Base-by-base conservation (phyloP, 2,888 invertebrate species). In the Oxytorus armatus region DNA sequence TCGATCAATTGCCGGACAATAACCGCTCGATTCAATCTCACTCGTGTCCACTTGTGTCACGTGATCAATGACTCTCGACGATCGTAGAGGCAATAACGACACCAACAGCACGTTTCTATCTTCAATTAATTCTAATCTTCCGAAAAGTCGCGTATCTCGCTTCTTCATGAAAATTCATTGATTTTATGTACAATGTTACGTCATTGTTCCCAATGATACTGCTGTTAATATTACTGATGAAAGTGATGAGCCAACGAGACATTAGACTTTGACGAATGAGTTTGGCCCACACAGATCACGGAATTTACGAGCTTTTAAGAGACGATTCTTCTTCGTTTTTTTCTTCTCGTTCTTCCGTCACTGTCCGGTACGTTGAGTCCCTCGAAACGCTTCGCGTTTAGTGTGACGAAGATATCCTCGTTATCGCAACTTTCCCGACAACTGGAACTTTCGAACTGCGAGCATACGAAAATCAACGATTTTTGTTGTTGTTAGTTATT, bases 301-400 rank as follows among this genome's bases (percentile, higher is more conserved):
- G 25, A 44, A 23, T 16, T 25, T 44, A 49, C 7, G 3, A 33
- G 29, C 21, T 16, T 2, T 10, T 8, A 3, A 16, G 7, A 10
- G 18, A 14, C 8, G 16, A 36, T 23, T 59, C 36, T 59, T 65
- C 18, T 68, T 57, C 18, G 49, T 70, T 73, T 69, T 33, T 82
- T 81, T 73, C 72, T 82, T 63, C 83, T 57, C 44, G 77, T 78
- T 72, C 77, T 76, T 55, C 66, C 76, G 70, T 78, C 79, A 49
- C 79, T 69, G 49, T 74, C 59, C 4, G 61, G 47, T 7, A 51
- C 57, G 36, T 29, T 29, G 39, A 36, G 25, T 47, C 59, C 61
- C 42, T 57, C 59, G 18, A 68, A 65, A 29, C 18, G 7, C 7
- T 29, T 11, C 21, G 0, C 36, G 44, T 61, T 77, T 66, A 57